Base-by-base conservation (phyloP, 2,113 vertebrate genomes). In the Limanda limanda region DNA sequence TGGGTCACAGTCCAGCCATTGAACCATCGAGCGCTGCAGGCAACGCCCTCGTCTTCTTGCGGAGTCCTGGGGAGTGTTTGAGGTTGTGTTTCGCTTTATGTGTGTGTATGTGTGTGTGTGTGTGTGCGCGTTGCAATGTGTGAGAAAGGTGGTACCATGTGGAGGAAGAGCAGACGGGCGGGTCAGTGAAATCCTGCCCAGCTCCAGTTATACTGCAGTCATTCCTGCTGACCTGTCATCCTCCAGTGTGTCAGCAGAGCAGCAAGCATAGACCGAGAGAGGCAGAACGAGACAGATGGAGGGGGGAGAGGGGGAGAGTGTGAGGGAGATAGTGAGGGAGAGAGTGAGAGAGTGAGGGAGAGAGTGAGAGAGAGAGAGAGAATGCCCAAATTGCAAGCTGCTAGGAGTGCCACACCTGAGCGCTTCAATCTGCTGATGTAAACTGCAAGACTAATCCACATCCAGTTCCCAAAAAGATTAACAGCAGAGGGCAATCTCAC, bases 161-260 rank as follows among this genome's bases (percentile, higher is more conserved):
- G 87, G 83, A 86, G 78, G 79, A 86, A 80, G 80, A 90, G 87
- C 83, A 84, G 79, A 79, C 74, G 31, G 80, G 66, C 84, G 79
- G 86, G 68, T 81, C 73, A 82, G 66, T 52, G 55, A 72, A 79
- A 82, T 79, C 71, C 85, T 78, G 86, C 87, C 79, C 84, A 80
- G 85, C 86, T 87, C 74, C 86, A 60, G 55, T 70, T 77, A 27
- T 84, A 71, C 88, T 88, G 86, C 91, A 91, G 85, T 89, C 83
- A 62, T 76, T 89, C 85, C 86, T 92, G 87, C 89, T 91, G 91
- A 90, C 87, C 86, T 65, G 79, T 83, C 86, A 84, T 86, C 81
- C 78, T 37, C 62, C 74, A 71, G 86, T 52, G 73, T 86, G 87
- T 81, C 78, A 78, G 82, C 63, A 59, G 84, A 47, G 23, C 52